phyloP scores from a whole-genome alignment of 2,113 vertebrate genomes.

The Rhinolophus ferrumequinum region DNA sequence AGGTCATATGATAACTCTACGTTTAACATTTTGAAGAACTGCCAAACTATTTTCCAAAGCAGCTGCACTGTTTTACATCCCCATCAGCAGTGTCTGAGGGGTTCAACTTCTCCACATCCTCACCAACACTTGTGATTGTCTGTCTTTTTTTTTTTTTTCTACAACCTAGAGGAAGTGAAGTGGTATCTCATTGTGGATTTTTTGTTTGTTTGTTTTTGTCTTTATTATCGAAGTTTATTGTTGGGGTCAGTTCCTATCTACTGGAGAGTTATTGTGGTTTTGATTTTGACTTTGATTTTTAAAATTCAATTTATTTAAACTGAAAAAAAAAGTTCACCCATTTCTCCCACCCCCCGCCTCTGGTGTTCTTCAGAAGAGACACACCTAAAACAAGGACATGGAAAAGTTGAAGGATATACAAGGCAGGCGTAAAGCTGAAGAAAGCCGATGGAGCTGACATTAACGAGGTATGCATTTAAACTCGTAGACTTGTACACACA shows the following conservation, averaged over 20 bases:
- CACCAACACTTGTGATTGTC: no score
- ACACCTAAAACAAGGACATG: not conserved
- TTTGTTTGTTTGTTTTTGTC: not conserved
- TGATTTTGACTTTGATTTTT: not conserved
- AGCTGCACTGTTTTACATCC: no score
- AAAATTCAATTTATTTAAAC: not conserved
- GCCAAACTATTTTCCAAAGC: no score
- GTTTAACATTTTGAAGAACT: no score
- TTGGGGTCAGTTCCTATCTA: constrained; percentile 61
- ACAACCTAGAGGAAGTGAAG: not conserved
- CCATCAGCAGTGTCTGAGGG: no score
- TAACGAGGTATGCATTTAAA: not conserved
- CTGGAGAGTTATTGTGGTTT: not conserved
- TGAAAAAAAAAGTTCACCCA: no score
- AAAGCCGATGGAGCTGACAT: not conserved
- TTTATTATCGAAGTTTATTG: constrained; percentile 80
- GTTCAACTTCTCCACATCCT: no score
- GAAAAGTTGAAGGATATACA: not conserved
- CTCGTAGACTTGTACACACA: not conserved
- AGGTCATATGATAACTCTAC: no score
- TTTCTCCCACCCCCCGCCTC: not conserved
- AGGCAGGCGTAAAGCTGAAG: not conserved
- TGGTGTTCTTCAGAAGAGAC: not conserved
- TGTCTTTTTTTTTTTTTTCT: no score
- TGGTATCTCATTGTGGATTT: not conserved